Percentiles rank a stretch among this genome's conserved stretches.
Conservation (phyloP, 1,140 invertebrate species). For the Papilio helenus region DNA sequence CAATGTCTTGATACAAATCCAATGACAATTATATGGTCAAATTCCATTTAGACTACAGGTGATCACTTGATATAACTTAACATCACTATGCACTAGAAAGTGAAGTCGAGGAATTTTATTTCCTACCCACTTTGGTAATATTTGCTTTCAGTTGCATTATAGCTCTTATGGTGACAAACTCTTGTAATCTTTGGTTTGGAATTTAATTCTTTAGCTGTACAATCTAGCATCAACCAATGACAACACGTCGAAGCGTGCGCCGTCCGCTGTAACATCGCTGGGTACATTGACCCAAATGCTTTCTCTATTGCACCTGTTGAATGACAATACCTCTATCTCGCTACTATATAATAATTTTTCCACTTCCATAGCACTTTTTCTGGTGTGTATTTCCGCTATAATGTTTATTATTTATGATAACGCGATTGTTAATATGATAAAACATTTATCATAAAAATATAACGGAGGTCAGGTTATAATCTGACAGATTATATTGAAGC, state of each 20-base stretch:
- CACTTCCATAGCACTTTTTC: not conserved
- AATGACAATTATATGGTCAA: too few species aligned
- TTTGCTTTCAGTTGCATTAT: not conserved
- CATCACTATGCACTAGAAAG: not conserved
- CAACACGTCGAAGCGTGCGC: slow-evolving; percentile 5
- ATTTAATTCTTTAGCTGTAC: not conserved
- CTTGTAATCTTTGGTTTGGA: not conserved
- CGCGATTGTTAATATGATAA: too few species aligned
- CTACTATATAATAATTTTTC: slow-evolving; percentile 17
- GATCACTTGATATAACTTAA: too few species aligned
- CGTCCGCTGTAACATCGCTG: slow-evolving; percentile 9
- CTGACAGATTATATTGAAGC: too few species aligned
- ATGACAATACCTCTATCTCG: not conserved
- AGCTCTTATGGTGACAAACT: too few species aligned
- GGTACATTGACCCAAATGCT: slow-evolving; percentile 32
- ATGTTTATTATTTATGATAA: too few species aligned
- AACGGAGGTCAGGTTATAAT: too few species aligned
- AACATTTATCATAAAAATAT: too few species aligned
- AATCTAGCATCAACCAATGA: not conserved
- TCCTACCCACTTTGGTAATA: not conserved
- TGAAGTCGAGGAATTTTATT: not conserved
- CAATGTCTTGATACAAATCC: too few species aligned
- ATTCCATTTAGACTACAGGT: too few species aligned
- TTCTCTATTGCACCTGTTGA: slow-evolving; percentile 14
- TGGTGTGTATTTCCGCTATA: slow-evolving; percentile 10